Evolutionary conservation across 2,113 vertebrate species (phyloP), one percentile per base, ranked within the genome.

Genomic region (Oncorhynchus nerka): DNA sequence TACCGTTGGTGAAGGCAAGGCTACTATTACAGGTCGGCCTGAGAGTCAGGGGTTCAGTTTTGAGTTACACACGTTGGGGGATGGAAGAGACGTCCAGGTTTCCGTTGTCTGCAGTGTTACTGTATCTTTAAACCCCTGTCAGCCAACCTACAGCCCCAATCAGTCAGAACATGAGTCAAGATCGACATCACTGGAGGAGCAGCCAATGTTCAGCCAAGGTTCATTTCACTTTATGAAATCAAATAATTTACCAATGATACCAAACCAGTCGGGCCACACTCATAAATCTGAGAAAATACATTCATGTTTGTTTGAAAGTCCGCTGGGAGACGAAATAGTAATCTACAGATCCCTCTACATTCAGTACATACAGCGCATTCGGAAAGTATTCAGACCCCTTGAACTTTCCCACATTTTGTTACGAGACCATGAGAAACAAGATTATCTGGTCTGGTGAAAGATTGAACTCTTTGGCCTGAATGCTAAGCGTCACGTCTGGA

Each of bases 11-110:
- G 28, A 74, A 84, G 69, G 78, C 79, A 83, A 77, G 85, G 86
- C 83, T 95, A 81, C 68, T 24, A 68, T 94, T 94, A 91, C 92
- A 90, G 68, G 78, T 80, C 79, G 67, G 74, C 86, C 88, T 73
- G 78, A 79, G 74, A 79, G 82, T 85, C 80, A 82, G 77, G 76
- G 81, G 76, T 84, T 79, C 74, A 78, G 87, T 78, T 75, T 93
- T 78, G 62, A 69, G 75, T 94, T 93, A 90, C 92, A 85, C 74
- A 64, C 24, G 28, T 66, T 57, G 15, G 51, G 51, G 51, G 15
- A 19, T 4, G 15, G 51, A 11, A 22, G 20, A 62, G 67, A 45
- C n/a, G 75, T 68, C 80, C 66, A 30, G 26, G 9, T 76, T 77
- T 81, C 70, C 75, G 45, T 48, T 82, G 49, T 49, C 68, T 68